Conservation (phyloP, 2,113 vertebrate genomes). For the Micromys minutus region DNA sequence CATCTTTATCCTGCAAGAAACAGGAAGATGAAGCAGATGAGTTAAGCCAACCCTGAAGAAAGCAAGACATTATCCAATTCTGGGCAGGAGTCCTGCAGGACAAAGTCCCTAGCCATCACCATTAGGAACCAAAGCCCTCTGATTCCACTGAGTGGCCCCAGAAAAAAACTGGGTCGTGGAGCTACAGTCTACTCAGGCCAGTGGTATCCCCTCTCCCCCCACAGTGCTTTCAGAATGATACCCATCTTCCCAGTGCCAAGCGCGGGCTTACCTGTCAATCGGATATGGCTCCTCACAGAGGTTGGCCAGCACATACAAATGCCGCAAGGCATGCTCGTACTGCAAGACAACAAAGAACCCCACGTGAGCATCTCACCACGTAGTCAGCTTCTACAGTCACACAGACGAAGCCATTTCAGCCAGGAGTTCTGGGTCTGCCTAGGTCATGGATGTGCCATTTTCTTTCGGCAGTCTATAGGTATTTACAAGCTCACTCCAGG, state of each 20-base stretch:
- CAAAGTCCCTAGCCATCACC: not conserved
- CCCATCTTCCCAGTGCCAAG: accelerated
- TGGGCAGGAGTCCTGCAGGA: not conserved
- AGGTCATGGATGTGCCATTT: not conserved
- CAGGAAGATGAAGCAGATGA: not conserved
- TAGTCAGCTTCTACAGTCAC: no score
- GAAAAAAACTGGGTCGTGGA: not conserved
- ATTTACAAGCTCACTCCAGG: not conserved
- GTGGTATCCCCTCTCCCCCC: no score
- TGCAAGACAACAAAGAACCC: constrained; percentile 83
- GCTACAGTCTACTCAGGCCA: accelerated
- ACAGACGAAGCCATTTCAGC: not conserved
- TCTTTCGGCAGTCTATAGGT: not conserved
- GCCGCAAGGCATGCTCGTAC: constrained; percentile 94
- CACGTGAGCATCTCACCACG: accelerated
- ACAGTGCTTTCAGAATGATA: not conserved
- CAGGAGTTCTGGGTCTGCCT: not conserved
- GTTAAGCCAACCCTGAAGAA: not conserved
- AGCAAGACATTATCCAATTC: not conserved
- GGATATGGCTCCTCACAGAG: constrained; percentile 91
- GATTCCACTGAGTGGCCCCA: not conserved
- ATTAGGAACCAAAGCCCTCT: not conserved
- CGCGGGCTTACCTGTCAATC: constrained; percentile 87
- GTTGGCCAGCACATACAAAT: constrained; percentile 94
- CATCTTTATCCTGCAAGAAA: constrained; percentile 82